These are phyloP conservation scores for Bactericera cockerelli DNA, from an alignment of 1,140 invertebrate species.

Conservation along the genomic window DNA sequence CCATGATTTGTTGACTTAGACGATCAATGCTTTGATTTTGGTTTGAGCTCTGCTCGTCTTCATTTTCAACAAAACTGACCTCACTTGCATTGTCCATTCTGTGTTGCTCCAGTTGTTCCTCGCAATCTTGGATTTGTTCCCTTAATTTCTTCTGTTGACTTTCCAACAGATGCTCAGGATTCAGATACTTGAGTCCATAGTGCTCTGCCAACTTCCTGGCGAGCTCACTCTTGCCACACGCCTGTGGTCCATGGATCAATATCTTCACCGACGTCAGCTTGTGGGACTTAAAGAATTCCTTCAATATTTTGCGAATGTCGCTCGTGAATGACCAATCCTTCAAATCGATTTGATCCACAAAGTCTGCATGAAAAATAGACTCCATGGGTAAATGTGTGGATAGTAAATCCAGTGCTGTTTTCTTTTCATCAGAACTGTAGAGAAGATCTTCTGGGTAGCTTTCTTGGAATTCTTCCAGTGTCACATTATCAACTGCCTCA, in stretches of 20 bases:
- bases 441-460: background rate
- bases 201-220: background rate
- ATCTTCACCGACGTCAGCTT: background rate
- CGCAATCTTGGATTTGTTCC: too few species aligned
- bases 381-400: background rate
- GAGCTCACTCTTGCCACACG: background rate
- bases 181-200: background rate
- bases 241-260: background rate
- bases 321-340: too few species aligned
- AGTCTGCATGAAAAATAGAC: background rate
- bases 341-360: background rate
- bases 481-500: background rate
- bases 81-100: background rate
- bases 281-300: too few species aligned
- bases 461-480: background rate
- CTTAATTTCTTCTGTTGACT: background rate
- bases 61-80: too few species aligned
- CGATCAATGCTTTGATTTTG: too few species aligned
- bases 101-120: background rate
- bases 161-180: background rate
- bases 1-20: too few species aligned
- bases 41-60: too few species aligned
- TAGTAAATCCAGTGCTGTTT: conserved; percentile 1
- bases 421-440: background rate
- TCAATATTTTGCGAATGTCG: too few species aligned